Evolutionary conservation across 2,113 vertebrate genomes (phyloP).

Genomic region (Lampris megalopsis): DNA sequence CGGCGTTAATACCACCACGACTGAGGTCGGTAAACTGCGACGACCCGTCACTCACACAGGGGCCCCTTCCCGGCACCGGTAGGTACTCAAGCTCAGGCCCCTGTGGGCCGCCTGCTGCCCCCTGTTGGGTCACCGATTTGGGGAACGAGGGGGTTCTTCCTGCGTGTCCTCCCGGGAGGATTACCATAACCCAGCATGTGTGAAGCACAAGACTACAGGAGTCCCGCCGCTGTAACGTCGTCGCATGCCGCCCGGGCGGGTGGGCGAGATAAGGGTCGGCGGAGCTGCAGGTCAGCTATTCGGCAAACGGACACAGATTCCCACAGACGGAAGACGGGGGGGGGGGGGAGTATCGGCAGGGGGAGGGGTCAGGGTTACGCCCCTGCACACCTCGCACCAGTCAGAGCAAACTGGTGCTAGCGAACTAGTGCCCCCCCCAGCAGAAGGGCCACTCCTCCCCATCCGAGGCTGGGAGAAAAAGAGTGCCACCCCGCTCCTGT

Average conservation of each 20-base stretch:
- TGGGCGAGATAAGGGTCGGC: conserved; percentile 20
- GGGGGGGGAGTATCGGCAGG: conserved; percentile 37
- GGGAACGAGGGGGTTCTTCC: not conserved
- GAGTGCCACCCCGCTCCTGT: conserved; percentile 74
- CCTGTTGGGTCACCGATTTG: not conserved
- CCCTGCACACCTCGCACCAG: conserved; percentile 13
- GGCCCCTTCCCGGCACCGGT: conserved; percentile 9
- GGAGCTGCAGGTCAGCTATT: conserved; percentile 19
- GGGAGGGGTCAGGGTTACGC: conserved; percentile 62
- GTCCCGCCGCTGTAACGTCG: not conserved
- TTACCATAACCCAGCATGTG: conserved; percentile 4
- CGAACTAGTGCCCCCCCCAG: not conserved
- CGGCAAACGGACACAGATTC: conserved; percentile 54
- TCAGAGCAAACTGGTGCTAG: conserved; percentile 25
- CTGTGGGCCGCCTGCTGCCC: not conserved
- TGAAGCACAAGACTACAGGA: not conserved
- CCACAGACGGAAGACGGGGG: conserved; percentile 36
- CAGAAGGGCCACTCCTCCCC: conserved; percentile 41
- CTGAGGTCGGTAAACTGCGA: conserved; percentile 6
- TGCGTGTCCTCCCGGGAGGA: not conserved
- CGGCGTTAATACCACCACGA: conserved; percentile 51
- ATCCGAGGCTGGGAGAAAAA: conserved; percentile 48
- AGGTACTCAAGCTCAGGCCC: conserved; percentile 11
- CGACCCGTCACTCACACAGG: not conserved
- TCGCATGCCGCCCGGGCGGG: conserved; percentile 8